phyloP scores from a whole-genome alignment of 2,797 vertebrate genomes.

The Limnodromus scolopaceus region DNA sequence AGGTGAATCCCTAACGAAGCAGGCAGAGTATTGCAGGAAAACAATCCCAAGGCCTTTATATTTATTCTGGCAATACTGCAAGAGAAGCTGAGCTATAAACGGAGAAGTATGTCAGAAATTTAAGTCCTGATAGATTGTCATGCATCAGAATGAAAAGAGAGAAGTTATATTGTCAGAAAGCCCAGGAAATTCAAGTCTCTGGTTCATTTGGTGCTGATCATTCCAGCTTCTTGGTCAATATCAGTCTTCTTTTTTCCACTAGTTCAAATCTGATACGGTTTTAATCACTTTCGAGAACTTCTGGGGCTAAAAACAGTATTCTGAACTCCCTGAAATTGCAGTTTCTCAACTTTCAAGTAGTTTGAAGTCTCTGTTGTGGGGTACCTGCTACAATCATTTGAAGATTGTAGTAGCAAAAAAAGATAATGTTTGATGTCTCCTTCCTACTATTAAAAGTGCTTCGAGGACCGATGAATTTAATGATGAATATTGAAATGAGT shows the following conservation, averaged over 20 bases:
- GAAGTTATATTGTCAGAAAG: neutral
- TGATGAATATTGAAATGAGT: neutral
- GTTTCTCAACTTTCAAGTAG: rapidly evolving
- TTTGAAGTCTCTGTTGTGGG: neutral
- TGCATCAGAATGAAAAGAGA: neutral
- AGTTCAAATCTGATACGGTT: neutral
- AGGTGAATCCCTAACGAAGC: neutral
- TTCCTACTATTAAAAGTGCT: neutral
- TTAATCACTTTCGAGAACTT: neutral
- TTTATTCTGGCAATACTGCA: neutral
- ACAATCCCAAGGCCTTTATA: neutral
- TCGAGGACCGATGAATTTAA: neutral
- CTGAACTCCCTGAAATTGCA: neutral
- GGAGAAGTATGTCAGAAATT: neutral
- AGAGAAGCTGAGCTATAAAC: neutral
- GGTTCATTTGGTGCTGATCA: neutral
- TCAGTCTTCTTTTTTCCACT: neutral
- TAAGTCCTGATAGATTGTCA: neutral
- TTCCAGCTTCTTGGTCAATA: neutral
- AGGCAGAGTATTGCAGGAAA: neutral
- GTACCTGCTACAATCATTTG: rapidly evolving
- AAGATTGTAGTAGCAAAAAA: neutral
- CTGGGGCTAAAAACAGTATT: neutral
- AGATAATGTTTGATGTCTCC: neutral
- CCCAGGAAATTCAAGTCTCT: neutral